Base-by-base conservation (phyloP, 2,797 vertebrate genomes). In the Notoglanidium macrostoma region DNA sequence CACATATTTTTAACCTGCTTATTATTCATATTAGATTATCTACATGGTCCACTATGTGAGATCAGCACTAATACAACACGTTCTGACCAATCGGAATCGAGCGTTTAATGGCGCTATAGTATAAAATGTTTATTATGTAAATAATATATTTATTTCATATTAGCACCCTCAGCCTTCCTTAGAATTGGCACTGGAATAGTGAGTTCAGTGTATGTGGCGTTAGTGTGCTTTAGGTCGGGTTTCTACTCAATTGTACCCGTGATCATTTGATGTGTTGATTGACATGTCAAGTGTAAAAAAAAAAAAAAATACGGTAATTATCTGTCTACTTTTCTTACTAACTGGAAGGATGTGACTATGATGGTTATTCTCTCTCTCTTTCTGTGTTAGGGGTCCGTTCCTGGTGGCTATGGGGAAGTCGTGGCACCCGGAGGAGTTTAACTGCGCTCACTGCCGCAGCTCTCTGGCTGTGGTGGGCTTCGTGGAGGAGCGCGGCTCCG, bases 391-490 rank as follows among this genome's bases (percentile, higher is more conserved):
- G 91, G 98, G 98, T 70, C 98, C 98, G 0, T 99, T 98, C 92
- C 95, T 99, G 5, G 96, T 99, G 93, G 98, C 98, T 85, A 95
- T 99, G 96, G 98, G 98, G 17, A 98, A 97, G 94, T 98, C 98
- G 0, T 99, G 98, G 98, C 98, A 99, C 93, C 97, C 97, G 0
- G 98, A 99, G 92, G 98, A 99, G 92, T 99, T 99, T 90, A 97
- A 95, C 78, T 99, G 98, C 17, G 94, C 95, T 87, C 97, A 97
- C 86, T 99, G 98, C 95, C 97, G 95, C 93, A 93, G 95, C 76
- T 97, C 97, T 1, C 96, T 99, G 97, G 96, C 94, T 0, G 97
- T 97, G 19, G 92, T 94, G 86, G 98, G 98, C 2, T 99, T 99
- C 87, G 97, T 99, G 91, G 97, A 98, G 94, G 98, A 99, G 93